Conservation (phyloP, 2,113 vertebrate genomes). For the Amblyornis subalaris region DNA sequence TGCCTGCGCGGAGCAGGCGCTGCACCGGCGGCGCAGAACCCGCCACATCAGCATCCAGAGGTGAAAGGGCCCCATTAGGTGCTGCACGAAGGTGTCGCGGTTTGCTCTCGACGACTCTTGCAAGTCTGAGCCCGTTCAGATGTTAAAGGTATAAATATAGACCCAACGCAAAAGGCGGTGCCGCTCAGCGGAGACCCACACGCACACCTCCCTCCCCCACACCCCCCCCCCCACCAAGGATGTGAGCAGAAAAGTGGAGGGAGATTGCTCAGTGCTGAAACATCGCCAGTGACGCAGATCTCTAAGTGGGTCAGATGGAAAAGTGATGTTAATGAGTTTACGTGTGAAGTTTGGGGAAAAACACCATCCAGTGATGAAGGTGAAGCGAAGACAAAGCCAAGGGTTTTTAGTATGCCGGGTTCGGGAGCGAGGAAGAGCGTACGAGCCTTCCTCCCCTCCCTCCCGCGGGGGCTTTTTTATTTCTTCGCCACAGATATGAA, state of each 20-base stretch:
- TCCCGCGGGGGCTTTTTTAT: background rate
- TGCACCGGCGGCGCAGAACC: background rate
- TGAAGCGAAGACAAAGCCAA: constrained; percentile 1
- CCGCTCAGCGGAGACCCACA: background rate
- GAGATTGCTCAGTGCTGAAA: constrained; percentile 53
- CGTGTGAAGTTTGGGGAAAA: background rate
- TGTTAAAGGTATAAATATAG: constrained; percentile 5
- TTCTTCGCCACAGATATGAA: background rate
- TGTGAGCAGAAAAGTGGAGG: background rate
- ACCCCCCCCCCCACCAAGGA: background rate
- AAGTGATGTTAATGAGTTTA: constrained; percentile 54
- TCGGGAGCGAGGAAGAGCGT: background rate
- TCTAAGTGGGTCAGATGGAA: constrained; percentile 57
- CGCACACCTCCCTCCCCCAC: background rate
- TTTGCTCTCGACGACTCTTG: background rate
- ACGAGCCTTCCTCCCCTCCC: background rate
- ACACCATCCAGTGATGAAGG: background rate
- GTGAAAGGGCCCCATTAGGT: constrained; percentile 6
- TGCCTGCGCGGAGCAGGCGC: background rate
- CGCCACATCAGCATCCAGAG: background rate
- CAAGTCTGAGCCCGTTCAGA: background rate
- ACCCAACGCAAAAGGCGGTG: background rate
- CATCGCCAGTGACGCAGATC: constrained; percentile 26
- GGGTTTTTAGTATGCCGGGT: background rate
- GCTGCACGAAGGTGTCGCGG: background rate